Evolutionary conservation across 1,140 invertebrate species (phyloP).

Genomic region (Macrobrachium rosenbergii): DNA sequence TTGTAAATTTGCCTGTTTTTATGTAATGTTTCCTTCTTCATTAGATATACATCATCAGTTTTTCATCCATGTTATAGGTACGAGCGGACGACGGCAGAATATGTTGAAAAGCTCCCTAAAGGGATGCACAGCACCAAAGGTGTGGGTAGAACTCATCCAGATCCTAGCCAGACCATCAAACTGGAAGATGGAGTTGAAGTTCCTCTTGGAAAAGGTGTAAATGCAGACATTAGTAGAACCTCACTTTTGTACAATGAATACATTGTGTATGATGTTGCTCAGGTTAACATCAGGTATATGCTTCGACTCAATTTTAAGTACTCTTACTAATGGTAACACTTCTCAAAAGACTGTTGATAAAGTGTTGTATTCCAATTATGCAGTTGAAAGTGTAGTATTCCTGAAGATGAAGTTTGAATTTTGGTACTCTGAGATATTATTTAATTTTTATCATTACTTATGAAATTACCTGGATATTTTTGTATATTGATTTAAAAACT

Average conservation of each 20-base stretch:
- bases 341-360: no score
- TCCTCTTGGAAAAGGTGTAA: conserved; percentile 79
- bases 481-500: no score
- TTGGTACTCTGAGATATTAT: no score
- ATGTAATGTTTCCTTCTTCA: no score
- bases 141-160: conserved; percentile 81
- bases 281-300: conserved; percentile 87
- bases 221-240: conserved; percentile 70
- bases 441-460: no score
- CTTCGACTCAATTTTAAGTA: conserved; percentile 83
- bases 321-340: conserved; percentile 53
- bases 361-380: no score
- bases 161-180: conserved; percentile 72
- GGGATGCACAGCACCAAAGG: conserved; percentile 87
- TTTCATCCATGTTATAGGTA: conserved; percentile 72
- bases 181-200: conserved; percentile 75
- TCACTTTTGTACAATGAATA: conserved; percentile 89
- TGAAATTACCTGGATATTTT: no score
- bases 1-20: no score
- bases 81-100: conserved; percentile 79
- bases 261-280: conserved; percentile 92
- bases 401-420: no score
- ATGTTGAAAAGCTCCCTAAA: conserved; percentile 82
- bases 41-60: no score
- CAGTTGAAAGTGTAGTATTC: no score